These are phyloP conservation scores for Argyra leucocephala DNA, from an alignment of 2,888 invertebrate genomes.

Conservation along the genomic window DNA sequence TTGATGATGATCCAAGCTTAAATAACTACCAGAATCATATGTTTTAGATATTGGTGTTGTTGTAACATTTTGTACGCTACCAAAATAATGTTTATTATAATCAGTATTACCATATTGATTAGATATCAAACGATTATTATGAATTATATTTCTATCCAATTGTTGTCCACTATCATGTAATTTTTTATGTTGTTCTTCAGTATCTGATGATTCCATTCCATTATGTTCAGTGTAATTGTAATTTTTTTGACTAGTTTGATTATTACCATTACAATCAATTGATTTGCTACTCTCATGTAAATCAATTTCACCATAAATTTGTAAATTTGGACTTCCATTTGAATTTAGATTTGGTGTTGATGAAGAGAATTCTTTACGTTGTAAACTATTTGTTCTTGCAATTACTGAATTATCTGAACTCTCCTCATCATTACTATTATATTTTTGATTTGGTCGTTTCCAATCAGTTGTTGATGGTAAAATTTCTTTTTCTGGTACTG, in stretches of 20 bases:
- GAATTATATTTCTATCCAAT: conserved; percentile 18
- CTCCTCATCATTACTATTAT: conserved; percentile 5
- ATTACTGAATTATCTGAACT: conserved; percentile 9
- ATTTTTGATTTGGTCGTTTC: conserved; percentile 13
- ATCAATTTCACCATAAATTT: conserved; percentile 15
- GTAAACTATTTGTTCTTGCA: conserved; percentile 17
- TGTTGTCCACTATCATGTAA: conserved; percentile 13
- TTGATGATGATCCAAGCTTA: conserved; percentile 11
- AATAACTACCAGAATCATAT: conserved; percentile 9
- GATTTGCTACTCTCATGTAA: conserved; percentile 25
- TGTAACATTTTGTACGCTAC: conserved; percentile 23
- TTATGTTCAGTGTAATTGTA: conserved; percentile 17
- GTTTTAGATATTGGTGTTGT: background rate
- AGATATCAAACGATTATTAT: conserved; percentile 22
- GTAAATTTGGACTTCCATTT: background rate
- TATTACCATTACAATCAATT: conserved; percentile 38
- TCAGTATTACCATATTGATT: conserved; percentile 23
- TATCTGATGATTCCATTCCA: background rate
- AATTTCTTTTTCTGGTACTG: conserved; percentile 35
- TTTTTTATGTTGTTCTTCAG: conserved; percentile 15
- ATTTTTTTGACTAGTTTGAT: conserved; percentile 24
- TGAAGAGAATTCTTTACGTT: conserved; percentile 36
- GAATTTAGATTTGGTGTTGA: conserved; percentile 37
- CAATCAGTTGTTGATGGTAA: conserved; percentile 23
- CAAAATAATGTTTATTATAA: conserved; percentile 18